phyloP scores from a whole-genome alignment of 2,797 vertebrate species.

The Semaprochilodus insignis region DNA sequence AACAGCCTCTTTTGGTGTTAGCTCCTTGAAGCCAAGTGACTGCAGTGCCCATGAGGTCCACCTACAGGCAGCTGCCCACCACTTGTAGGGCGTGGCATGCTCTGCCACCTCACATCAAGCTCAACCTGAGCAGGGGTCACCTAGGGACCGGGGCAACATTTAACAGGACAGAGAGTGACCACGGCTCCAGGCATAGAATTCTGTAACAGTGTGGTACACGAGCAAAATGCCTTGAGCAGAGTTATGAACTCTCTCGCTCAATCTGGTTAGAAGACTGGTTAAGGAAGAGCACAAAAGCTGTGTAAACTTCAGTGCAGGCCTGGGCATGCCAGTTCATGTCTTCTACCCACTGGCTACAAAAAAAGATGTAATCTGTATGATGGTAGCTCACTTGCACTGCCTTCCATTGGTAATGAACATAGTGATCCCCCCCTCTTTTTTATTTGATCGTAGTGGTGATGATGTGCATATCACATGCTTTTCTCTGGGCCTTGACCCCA shows the following conservation, averaged over 20 bases:
- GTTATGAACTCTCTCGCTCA: constrained; percentile 25
- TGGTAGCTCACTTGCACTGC: no score
- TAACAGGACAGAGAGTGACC: neutral
- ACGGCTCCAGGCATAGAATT: neutral
- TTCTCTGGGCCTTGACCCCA: no score
- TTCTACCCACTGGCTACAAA: neutral
- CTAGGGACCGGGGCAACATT: neutral
- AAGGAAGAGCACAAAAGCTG: neutral
- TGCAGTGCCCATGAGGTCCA: constrained; percentile 59
- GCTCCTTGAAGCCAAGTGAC: constrained; percentile 66
- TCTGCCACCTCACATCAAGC: constrained; percentile 38
- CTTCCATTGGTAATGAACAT: no score
- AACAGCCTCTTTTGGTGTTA: neutral
- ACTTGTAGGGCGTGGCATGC: constrained; percentile 63
- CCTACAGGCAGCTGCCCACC: constrained; percentile 64
- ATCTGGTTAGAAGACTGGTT: neutral
- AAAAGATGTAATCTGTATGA: neutral
- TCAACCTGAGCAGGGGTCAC: constrained; percentile 9
- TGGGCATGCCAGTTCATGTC: constrained; percentile 12
- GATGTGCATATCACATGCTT: no score
- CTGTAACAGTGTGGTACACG: neutral
- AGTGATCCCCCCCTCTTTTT: no score
- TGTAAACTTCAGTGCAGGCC: constrained; percentile 15
- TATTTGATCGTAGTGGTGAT: no score
- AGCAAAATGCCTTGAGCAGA: constrained; percentile 10